Evolutionary conservation across 2,888 invertebrate species (phyloP), one percentile per base, ranked within the genome.

Genomic region (Melitaea athalia): DNA sequence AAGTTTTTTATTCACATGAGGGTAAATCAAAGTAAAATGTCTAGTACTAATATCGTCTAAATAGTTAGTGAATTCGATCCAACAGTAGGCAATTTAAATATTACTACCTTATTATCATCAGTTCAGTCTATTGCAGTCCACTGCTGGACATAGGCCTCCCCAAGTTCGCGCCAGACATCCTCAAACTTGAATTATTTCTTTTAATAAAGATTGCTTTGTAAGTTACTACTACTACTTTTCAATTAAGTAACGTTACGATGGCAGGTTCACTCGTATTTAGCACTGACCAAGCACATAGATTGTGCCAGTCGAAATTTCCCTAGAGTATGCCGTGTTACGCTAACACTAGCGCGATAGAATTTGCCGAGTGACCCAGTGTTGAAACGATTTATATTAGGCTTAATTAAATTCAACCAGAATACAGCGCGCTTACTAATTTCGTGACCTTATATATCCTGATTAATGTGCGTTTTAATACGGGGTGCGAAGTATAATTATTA

Each of bases 291-390:
- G 33, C 55, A 60, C 43, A 53, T 66, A 53, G 65, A 66, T 60
- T 45, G 60, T 60, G 45, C 53, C 45, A 33, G 52, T 14, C 33
- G 45, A 60, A 65, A 66, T 66, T 66, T 61, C 66, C 66, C 66
- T 33, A 17, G 61, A 33, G 66, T 33, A 45, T 17, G 60, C 15
- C 53, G 60, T 47, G 66, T 66, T 47, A 53, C 61, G 60, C 47
- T 60, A 33, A 33, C 55, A 33, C 33, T 14, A 55, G 11, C 33
- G 15, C 31, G 45, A 52, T 24, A 65, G 52, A 53, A 60, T 65
- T 65, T 65, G 60, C 60, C 52, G 52, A 38, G 24, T 47, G 52
- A 45, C 60, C 61, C 53, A 66, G 43, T 55, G 60, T 53, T 33
- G 52, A 62, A 55, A 61, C 45, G 43, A 66, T 66, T 55, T 66